Percentiles rank a stretch among this genome's conserved stretches.
Conservation (phyloP, 2,797 vertebrate species). For the Taenioides sp. region DNA sequence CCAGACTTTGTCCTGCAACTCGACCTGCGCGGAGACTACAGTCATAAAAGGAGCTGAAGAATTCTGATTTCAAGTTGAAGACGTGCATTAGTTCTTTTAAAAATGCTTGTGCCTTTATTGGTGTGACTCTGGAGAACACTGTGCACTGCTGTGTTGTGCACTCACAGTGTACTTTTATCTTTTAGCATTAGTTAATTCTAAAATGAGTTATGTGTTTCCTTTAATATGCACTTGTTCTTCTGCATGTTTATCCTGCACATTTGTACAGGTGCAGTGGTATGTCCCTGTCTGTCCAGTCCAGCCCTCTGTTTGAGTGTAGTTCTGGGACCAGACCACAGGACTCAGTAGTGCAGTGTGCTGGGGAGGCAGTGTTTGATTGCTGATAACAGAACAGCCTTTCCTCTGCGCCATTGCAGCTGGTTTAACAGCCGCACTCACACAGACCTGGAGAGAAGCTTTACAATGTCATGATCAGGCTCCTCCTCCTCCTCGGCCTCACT, state of each 20-base stretch:
- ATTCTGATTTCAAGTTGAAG: neutral
- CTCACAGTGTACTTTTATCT: neutral
- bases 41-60: neutral
- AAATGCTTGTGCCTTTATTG: neutral
- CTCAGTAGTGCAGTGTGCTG: neutral
- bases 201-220: too few species aligned
- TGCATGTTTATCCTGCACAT: too few species aligned
- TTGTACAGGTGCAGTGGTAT: too few species aligned
- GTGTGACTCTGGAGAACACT: neutral
- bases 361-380: conserved; percentile 14
- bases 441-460: conserved; percentile 59
- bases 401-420: neutral
- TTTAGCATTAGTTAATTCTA: too few species aligned
- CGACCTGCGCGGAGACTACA: neutral
- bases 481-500: conserved; percentile 39
- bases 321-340: too few species aligned
- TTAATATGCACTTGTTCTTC: too few species aligned
- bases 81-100: neutral
- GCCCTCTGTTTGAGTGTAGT: too few species aligned
- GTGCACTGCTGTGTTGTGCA: neutral
- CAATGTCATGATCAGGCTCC: conserved; percentile 62
- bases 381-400: neutral
- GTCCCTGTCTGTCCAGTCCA: too few species aligned
- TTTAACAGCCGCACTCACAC: conserved; percentile 2
- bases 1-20: conserved; percentile 35